These are phyloP conservation scores for Sycophila texana DNA, from an alignment of 2,888 invertebrate genomes.

Conservation along the genomic window DNA sequence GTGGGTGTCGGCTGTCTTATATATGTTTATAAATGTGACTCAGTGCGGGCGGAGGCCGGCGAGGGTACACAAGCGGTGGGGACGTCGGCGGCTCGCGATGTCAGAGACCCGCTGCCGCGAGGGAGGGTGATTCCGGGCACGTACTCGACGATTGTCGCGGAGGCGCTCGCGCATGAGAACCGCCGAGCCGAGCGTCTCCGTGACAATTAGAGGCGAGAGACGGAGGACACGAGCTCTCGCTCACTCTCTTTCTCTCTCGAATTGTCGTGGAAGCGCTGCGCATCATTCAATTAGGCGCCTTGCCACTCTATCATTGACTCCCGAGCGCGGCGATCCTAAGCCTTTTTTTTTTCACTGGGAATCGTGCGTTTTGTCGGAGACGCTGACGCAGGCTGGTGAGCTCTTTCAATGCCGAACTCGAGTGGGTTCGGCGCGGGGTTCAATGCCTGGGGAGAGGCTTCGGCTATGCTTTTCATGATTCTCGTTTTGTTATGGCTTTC, in stretches of 20 bases:
- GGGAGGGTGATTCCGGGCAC: conserved; percentile 34
- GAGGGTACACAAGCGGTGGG: neutral
- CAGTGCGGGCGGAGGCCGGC: conserved; percentile 11
- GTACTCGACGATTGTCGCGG: conserved; percentile 31
- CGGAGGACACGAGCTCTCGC: neutral
- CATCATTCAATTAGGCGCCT: conserved; percentile 40
- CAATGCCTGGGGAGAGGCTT: too few relatives aligned
- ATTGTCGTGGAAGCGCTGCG: conserved; percentile 15
- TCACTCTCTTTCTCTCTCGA: conserved; percentile 5
- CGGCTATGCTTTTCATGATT: too few relatives aligned
- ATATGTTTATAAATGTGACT: conserved; percentile 53
- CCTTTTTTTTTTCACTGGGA: too few relatives aligned
- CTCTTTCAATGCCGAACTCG: too few relatives aligned
- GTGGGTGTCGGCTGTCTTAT: conserved; percentile 33
- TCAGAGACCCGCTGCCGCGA: conserved; percentile 16
- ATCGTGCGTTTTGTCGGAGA: too few relatives aligned
- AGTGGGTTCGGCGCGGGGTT: too few relatives aligned
- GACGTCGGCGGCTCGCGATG: neutral
- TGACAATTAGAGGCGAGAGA: conserved; percentile 49
- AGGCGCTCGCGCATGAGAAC: conserved; percentile 1
- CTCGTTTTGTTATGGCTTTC: too few relatives aligned
- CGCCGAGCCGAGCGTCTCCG: conserved; percentile 27
- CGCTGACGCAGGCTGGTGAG: too few relatives aligned
- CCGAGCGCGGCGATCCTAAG: too few relatives aligned
- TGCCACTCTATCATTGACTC: neutral